Conservation (phyloP, 1,140 invertebrate species). For the Nylanderia fulva region DNA sequence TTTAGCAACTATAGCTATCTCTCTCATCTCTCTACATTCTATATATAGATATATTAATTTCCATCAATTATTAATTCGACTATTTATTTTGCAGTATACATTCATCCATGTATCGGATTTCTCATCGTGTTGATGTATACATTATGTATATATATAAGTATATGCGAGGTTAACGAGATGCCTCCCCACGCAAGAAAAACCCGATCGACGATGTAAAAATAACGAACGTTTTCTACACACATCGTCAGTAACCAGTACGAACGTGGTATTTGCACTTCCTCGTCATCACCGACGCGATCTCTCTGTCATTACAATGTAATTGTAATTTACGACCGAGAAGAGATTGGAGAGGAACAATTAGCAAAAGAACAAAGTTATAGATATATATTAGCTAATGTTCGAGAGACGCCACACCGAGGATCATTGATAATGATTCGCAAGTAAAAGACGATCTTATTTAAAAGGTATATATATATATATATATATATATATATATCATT, state of each 20-base stretch:
- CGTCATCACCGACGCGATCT: not conserved
- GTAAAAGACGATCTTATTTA: too few relatives aligned
- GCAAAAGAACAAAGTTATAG: conserved; percentile 15
- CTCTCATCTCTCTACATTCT: too few relatives aligned
- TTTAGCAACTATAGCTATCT: too few relatives aligned
- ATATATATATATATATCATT: too few relatives aligned
- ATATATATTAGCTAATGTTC: not conserved
- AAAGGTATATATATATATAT: too few relatives aligned
- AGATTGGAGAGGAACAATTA: not conserved
- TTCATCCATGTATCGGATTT: not conserved
- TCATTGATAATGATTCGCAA: not conserved
- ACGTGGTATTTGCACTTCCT: not conserved
- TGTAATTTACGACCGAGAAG: conserved; percentile 13
- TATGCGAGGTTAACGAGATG: conserved; percentile 35
- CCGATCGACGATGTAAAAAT: conserved; percentile 52
- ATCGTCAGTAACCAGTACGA: not conserved
- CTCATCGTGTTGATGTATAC: not conserved
- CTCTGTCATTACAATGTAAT: conserved; percentile 21
- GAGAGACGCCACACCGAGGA: not conserved
- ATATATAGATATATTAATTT: not conserved
- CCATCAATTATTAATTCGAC: not conserved
- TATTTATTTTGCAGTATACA: not conserved
- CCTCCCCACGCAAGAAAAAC: not conserved
- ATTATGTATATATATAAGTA: not conserved
- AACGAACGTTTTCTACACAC: conserved; percentile 21